These are phyloP conservation scores for Andricus curvator DNA, from an alignment of 2,888 invertebrate genomes.

Conservation along the genomic window DNA sequence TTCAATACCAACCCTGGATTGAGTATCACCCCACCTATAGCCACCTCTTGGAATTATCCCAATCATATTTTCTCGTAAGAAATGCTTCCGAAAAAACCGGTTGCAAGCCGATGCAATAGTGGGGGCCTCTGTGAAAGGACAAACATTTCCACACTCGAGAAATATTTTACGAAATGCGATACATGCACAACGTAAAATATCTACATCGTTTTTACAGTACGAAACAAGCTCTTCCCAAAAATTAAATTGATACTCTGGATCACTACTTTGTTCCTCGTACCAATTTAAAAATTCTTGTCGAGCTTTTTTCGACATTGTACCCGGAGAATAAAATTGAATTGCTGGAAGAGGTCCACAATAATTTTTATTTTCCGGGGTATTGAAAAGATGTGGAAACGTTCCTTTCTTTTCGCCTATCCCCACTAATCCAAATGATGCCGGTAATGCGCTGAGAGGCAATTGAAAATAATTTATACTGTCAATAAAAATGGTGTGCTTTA, in stretches of 20 bases:
- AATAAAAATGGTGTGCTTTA: neutral
- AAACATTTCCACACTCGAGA: too few species aligned
- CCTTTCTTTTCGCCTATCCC: slow-evolving; percentile 44
- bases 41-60: slow-evolving; percentile 63
- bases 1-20: too few species aligned
- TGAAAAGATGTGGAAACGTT: slow-evolving; percentile 59
- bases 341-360: slow-evolving; percentile 53
- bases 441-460: too few species aligned
- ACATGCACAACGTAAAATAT: too few species aligned
- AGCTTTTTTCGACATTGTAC: slow-evolving; percentile 40
- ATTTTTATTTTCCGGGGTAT: slow-evolving; percentile 52
- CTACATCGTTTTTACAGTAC: slow-evolving; percentile 57
- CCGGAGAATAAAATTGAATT: slow-evolving; percentile 44
- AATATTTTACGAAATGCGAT: too few species aligned
- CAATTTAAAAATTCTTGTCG: slow-evolving; percentile 48
- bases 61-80: slow-evolving; percentile 60
- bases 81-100: slow-evolving; percentile 52
- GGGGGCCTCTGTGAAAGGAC: too few species aligned
- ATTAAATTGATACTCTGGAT: slow-evolving; percentile 50
- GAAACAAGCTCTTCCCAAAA: slow-evolving; percentile 54
- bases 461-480: neutral
- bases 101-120: slow-evolving; percentile 62
- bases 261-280: slow-evolving; percentile 42
- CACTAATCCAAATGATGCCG: neutral
- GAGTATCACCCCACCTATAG: slow-evolving; percentile 53